Base-by-base conservation (phyloP, 2,888 invertebrate genomes). In the Rhodophaea formosa region DNA sequence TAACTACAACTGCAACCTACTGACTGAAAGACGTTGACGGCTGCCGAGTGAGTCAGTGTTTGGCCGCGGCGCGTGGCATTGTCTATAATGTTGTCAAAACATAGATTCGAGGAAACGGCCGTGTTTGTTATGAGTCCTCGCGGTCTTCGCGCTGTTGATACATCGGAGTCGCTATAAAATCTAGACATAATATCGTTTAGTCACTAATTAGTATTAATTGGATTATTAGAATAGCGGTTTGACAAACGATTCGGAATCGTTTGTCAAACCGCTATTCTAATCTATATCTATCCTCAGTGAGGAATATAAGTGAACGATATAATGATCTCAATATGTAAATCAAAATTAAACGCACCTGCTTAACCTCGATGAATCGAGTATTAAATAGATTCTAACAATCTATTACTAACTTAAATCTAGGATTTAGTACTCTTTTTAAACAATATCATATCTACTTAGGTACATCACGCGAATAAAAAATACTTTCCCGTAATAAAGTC, bases 41-140 rank as follows among this genome's bases (percentile, higher is more conserved):
- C 32, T 59, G 62, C 58, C 62, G 56, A 60, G 55, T 55, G 57
- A 64, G 59, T 82, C 84, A 51, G 65, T 89, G 88, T 89, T 90
- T 89, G 74, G 71, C 70, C 67, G 67, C 69, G 86, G 86, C 90
- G 86, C 90, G 90, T 89, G 89, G 81, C 90, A 83, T 82, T 80
- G 82, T 87, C 82, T 74, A 71, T 75, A 70, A 77, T 86, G 85
- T 88, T 83, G 81, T 79, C 72, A 86, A 51, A 84, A 78, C 80
- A 75, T 59, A 77, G 74, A 79, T 89, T 86, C 86, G 84, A 75
- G 75, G 86, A 82, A 85, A 79, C 69, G 73, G 69, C 75, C 70
- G 61, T 86, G 84, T 85, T 84, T 85, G 79, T 82, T 77, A 82
- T 63, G 59, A 47, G 68, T 60, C 65, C 64, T 70, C 62, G 39